phyloP scores from a whole-genome alignment of 2,888 invertebrate species.

The Tenthredo livida region DNA sequence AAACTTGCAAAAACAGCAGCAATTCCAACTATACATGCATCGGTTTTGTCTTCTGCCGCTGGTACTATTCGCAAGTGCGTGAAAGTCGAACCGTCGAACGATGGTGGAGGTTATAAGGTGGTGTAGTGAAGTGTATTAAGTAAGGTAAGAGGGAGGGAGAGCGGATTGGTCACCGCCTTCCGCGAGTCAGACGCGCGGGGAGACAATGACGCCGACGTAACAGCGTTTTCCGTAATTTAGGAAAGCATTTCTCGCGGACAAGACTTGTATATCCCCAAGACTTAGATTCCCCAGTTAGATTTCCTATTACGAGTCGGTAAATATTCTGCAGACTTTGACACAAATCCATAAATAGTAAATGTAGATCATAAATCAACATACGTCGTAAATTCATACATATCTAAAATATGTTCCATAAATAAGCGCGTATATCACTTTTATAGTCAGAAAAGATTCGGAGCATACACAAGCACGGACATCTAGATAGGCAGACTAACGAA shows the following conservation, averaged over 20 bases:
- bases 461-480: background rate
- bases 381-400: background rate
- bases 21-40: background rate
- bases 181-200: constrained; percentile 1
- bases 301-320: background rate
- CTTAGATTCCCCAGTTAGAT: background rate
- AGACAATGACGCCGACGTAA: constrained; percentile 40
- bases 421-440: background rate
- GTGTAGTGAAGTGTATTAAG: background rate
- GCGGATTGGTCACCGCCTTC: constrained; percentile 10
- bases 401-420: constrained; percentile 3
- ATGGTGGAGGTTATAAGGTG: constrained; percentile 18
- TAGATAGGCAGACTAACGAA: background rate
- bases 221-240: background rate
- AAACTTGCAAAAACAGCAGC: background rate
- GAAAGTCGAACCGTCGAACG: constrained; percentile 20
- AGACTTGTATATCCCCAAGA: background rate
- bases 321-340: background rate
- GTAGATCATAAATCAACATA: background rate
- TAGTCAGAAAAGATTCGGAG: background rate
- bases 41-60: background rate
- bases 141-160: background rate
- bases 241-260: background rate
- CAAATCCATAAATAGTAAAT: constrained; percentile 3
- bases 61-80: constrained; percentile 24